Base-by-base conservation (phyloP, 2,113 vertebrate species). In the Pygoscelis antarcticus region DNA sequence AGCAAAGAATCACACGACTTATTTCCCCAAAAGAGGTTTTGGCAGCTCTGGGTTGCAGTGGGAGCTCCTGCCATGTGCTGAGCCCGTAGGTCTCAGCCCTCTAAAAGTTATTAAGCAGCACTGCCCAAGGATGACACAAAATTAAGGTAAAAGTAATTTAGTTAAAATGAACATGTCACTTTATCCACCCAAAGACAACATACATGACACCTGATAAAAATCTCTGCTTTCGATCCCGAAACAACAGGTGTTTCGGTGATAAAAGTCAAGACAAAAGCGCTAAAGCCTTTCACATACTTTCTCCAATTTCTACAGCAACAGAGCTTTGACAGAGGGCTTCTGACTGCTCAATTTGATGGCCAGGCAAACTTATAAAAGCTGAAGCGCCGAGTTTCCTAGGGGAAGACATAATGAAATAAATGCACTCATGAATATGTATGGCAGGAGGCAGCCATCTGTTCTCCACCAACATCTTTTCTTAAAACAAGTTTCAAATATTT, bases 391-490 rank as follows among this genome's bases (percentile, higher is more conserved):
- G 96, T 96, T 97, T 98, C 98, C 98, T 96, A 96, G 96, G 97
- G 97, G 97, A 97, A 62, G 75, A 10, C 93, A 97, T 94, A 97
- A 97, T 97, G 98, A 97, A 97, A 97, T 97, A 94, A 97, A 97
- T 90, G 92, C 80, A 23, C 91, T 98, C 97, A 98, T 98, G 98
- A 98, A 98, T 98, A 98, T 98, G 97, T 65, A 98, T 98, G 93
- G 34, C 12, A 25, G 66, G 89, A 96, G 93, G 77, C 82, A 14
- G 93, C 98, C 98, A 98, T 98, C 98, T 98, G 98, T 97, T 98
- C 97, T 25, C 89, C 78, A 97, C 95, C 92, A 95, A 60, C 95
- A 95, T 81, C 94, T 97, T 94, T 96, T 93, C 97, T 98, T 96
- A 84, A 88, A 96, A 93, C 76, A 90, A 95, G 79, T 93, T 96